phyloP scores from a whole-genome alignment of 30 jellyfish, hydroid and myxozoan genomes.

The Aurelia coerulea region DNA sequence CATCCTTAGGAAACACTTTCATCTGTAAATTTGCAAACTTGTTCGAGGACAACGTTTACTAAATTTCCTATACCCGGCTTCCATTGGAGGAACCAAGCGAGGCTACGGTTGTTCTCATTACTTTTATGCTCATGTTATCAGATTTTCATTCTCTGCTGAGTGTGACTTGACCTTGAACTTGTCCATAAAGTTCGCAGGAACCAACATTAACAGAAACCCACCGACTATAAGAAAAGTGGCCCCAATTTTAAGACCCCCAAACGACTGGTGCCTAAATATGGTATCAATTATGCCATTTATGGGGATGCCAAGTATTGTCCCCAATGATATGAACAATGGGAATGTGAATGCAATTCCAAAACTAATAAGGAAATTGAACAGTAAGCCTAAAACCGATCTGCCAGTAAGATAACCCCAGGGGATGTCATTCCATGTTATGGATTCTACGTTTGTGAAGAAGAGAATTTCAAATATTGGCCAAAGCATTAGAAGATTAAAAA shows the following conservation, averaged over 20 bases:
- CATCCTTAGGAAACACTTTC: too few species aligned
- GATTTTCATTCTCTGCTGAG: slow-evolving; percentile 4
- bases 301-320: slow-evolving; percentile 76
- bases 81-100: too few species aligned
- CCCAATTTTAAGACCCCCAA: slow-evolving; percentile 54
- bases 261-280: slow-evolving; percentile 26
- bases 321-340: slow-evolving; percentile 75
- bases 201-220: slow-evolving; percentile 65
- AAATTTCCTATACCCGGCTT: too few species aligned
- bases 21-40: too few species aligned
- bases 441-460: slow-evolving; percentile 46
- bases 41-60: too few species aligned
- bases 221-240: slow-evolving; percentile 55
- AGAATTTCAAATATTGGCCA: slow-evolving; percentile 63
- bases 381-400: slow-evolving; percentile 52
- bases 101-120: too few species aligned
- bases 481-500: slow-evolving; percentile 16
- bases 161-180: neutral
- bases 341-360: slow-evolving; percentile 76
- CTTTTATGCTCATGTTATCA: neutral
- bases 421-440: slow-evolving; percentile 44
- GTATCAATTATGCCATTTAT: slow-evolving; percentile 66
- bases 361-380: slow-evolving; percentile 64
- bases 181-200: slow-evolving; percentile 23
- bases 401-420: slow-evolving; percentile 70